These are phyloP conservation scores for Protula sp. DNA, from an alignment of 2,888 invertebrate species.

Conservation along the genomic window DNA sequence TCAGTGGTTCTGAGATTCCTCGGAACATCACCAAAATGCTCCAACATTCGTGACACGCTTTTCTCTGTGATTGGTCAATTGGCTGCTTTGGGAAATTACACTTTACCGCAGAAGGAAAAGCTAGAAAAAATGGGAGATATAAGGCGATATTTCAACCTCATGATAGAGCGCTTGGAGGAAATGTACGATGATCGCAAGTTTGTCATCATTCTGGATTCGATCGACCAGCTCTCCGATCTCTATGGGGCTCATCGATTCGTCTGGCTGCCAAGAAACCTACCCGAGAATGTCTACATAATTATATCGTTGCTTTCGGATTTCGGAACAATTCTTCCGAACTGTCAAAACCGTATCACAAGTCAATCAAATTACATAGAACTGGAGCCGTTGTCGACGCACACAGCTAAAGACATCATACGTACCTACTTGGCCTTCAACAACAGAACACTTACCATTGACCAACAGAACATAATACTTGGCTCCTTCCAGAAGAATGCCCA, in stretches of 20 bases:
- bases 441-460: constrained; percentile 14
- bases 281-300: constrained; percentile 16
- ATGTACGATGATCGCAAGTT: constrained; percentile 3
- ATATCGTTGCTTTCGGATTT: constrained; percentile 17
- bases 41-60: constrained; percentile 23
- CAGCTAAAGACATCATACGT: constrained; percentile 16
- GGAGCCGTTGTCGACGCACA: constrained; percentile 8
- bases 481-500: constrained; percentile 13
- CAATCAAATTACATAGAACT: constrained; percentile 12
- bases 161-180: constrained; percentile 3
- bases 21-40: constrained; percentile 32
- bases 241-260: constrained; percentile 16
- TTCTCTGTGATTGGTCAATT: constrained; percentile 28
- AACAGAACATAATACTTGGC: constrained; percentile 12
- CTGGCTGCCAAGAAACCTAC: constrained; percentile 23
- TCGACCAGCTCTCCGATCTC: constrained; percentile 21
- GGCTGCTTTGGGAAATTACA: constrained; percentile 1
- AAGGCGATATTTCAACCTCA: constrained; percentile 5
- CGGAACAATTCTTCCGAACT: constrained; percentile 8
- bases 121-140: constrained; percentile 12
- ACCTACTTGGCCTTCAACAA: constrained; percentile 5
- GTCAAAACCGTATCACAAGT: constrained; percentile 1
- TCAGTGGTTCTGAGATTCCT: constrained; percentile 28
- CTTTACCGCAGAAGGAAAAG: constrained; percentile 2
- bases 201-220: constrained; percentile 23